These are phyloP conservation scores for Heliothis subflexa DNA, from an alignment of 1,140 invertebrate species.

Conservation along the genomic window DNA sequence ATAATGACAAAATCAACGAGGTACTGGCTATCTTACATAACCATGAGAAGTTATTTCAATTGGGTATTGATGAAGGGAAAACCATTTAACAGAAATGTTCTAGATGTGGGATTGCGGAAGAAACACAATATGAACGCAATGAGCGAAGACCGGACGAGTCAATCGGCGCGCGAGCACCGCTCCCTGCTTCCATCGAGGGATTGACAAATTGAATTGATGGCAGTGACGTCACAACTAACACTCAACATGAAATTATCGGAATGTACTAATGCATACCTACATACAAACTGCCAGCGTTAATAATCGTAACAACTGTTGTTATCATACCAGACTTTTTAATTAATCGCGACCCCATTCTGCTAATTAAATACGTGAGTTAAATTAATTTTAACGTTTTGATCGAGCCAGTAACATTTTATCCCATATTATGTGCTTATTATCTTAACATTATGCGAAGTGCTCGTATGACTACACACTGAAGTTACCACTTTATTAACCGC, in stretches of 20 bases:
- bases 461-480: conserved; percentile 2
- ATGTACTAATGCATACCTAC: conserved; percentile 49
- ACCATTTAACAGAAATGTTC: conserved; percentile 23
- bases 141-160: conserved; percentile 76
- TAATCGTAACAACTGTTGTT: conserved; percentile 33
- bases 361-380: conserved; percentile 39
- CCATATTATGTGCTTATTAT: conserved; percentile 1
- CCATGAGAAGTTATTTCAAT: neutral
- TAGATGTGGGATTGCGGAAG: conserved; percentile 74
- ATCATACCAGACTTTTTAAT: conserved; percentile 42
- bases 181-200: conserved; percentile 71
- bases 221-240: conserved; percentile 60
- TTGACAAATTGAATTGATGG: conserved; percentile 65
- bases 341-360: conserved; percentile 37
- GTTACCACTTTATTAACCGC: conserved; percentile 6
- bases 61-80: neutral
- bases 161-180: conserved; percentile 74
- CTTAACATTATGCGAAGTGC: conserved; percentile 20
- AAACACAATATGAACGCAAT: conserved; percentile 61
- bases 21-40: too few species aligned
- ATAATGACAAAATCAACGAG: neutral
- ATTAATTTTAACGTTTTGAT: conserved; percentile 33
- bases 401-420: conserved; percentile 26
- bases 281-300: conserved; percentile 37
- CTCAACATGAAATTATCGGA: conserved; percentile 28